Evolutionary conservation across 1,140 invertebrate species (phyloP), one percentile per base, ranked within the genome.

Genomic region (Polyergus mexicanus): DNA sequence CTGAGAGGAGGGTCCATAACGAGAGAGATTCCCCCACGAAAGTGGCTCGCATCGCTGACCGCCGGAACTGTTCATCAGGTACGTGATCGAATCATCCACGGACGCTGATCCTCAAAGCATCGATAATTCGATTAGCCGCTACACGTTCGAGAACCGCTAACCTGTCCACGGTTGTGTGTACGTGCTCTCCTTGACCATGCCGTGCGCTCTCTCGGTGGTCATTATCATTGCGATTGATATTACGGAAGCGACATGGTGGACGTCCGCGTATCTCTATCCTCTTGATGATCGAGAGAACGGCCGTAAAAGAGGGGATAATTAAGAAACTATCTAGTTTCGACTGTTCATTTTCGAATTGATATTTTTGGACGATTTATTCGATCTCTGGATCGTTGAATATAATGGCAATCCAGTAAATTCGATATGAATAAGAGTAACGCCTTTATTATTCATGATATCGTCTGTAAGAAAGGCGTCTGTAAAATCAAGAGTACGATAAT

Each of bases 61-160:
- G 78, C 38, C 68, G 78, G 92, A 95, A 93, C 91, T 92, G 93
- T 94, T 93, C 94, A 92, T 94, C 93, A 92, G 92, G 87, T 91
- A 94, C 91, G 92, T 95, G 93, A 95, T 95, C 92, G 90, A 92
- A 95, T 95, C 94, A 94, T 94, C 92, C 92, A 95, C 94, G 94
- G 94, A 90, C 91, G 91, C 92, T 94, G 94, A 94, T 94, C 92
- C 92, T 95, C 94, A 95, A 95, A 95, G 94, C 94, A 92, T 94
- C 94, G 93, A 95, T 95, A 95, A 95, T 94, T 95, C 93, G 92
- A 95, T 95, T 95, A 95, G 89, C 89, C 90, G 89, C 89, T 92
- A 91, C 92, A 92, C 91, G 93, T 94, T 94, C 92, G 94, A 94
- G 94, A 92, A 94, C 94, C 94, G 92, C 94, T 92, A 93, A 93